Evolutionary conservation across 2,888 invertebrate species (phyloP), one percentile per base, ranked within the genome.

Genomic region (Euzetes globulus): DNA sequence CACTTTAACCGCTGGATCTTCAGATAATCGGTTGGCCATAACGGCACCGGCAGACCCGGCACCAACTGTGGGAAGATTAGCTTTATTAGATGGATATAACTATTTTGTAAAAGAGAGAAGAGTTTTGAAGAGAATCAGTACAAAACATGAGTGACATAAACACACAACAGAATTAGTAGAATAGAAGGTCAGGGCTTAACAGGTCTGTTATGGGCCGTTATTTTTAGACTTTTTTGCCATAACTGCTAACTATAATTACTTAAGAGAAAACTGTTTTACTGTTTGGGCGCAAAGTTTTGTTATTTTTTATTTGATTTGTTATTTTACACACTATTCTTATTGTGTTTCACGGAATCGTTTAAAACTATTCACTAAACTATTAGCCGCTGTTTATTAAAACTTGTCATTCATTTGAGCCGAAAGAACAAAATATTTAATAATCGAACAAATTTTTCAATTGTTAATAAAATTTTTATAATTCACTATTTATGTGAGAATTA

Each of bases 1-100:
- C 15, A 80, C 80, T 55, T 75, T 78, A 19, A 77, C 75, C 15
- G 72, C 27, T 1, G 79, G 78, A 73, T 80, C 79, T 75, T 80
- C 80, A 0, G 79, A 78, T 6, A 92, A 83, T 52, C 93, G 87
- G 82, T 90, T 93, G 0, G 93, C 92, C 17, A 93, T 86, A 11
- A 92, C 93, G 0, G 92, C 89, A 19, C 91, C 91, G 81, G 92
- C 92, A 0, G 93, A 93, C 15, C 94, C 93, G 0, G 89, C 90
- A 0, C 94, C 94, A 41, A 94, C 87, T 73, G 92, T 77, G 63
- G 33, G 15, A 55, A 71, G 72, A 13, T 15, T 47, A 41, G 41
- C 13, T 33, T 33, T 41, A 41, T 41, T 68, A 41, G 22, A 17
- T 55, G 15, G 60, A 52, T 50, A 22, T 0, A 72, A 52, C 11